Evolutionary conservation across 2,797 vertebrate genomes (phyloP), one percentile per base, ranked within the genome.

Genomic region (Squalus acanthias): DNA sequence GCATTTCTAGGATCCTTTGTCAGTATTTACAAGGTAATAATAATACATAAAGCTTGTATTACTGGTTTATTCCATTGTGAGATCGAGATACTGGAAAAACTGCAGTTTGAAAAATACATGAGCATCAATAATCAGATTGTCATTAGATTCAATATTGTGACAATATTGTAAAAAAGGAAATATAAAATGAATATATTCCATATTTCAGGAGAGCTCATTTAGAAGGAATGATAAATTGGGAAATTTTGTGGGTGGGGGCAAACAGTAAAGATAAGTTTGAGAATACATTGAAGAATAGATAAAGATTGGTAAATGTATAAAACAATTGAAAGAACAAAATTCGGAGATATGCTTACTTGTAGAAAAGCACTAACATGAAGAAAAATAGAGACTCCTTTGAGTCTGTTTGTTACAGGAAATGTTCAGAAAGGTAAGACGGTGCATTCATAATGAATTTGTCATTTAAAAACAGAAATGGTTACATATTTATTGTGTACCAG

Each of bases 1-100:
- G 99, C 99, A 94, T 99, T 99, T 97, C 98, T 99, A 17, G 99
- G 99, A 69, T 99, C 99, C 96, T 99, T 99, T 8, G 99, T 99
- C 98, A 99, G 99, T 97, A 99, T 99, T 98, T 99, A 99, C 98
- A 99, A 99, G 99, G 99, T 99, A 98, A 97, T 39, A 65, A 50
- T 12, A 60, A 50, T 63, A 24, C 17, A n/a, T 20, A 72, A 89
- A 53, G 46, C 93, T 26, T 95, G 20, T 72, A 95, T 29, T 53
- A 50, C 10, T 89, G 8, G 67, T 95, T 72, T 72, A 72, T 70
- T 92, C 5, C 24, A 95, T 53, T 95, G 24, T 39, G 50, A 76
- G 29, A 92, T n/a, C 65, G 63, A 92, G 29, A n/a, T 63, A 24
- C 82, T 50, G 82, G 82, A 22, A 85, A 85, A 85, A 17, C 6